Conservation (phyloP, 2,888 invertebrate genomes). For the Ptychoptera albimana region DNA sequence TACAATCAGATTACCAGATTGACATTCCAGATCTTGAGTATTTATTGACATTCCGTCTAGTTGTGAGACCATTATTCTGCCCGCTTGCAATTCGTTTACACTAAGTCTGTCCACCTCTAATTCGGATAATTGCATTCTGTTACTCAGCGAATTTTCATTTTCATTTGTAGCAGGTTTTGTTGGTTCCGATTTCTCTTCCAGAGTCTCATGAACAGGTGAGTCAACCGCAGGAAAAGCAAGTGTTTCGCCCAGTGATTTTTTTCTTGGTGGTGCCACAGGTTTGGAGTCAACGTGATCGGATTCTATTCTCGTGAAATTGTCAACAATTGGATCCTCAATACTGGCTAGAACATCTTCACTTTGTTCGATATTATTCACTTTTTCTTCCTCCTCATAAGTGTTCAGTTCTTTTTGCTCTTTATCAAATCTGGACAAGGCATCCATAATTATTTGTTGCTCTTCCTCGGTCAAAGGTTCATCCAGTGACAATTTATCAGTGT, state of each 20-base stretch:
- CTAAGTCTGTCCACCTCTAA: slow-evolving; percentile 64
- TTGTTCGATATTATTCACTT: no score
- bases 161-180: background rate
- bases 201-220: background rate
- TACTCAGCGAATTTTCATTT: slow-evolving; percentile 2
- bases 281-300: slow-evolving; percentile 2
- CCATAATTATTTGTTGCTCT: slow-evolving; percentile 14
- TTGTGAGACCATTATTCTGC: slow-evolving; percentile 64
- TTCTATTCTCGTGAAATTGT: no score
- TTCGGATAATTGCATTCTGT: slow-evolving; percentile 48
- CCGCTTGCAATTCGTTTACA: slow-evolving; percentile 63
- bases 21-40: slow-evolving; percentile 54
- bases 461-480: slow-evolving; percentile 20
- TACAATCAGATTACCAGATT: slow-evolving; percentile 47
- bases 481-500: slow-evolving; percentile 28
- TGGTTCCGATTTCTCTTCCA: slow-evolving; percentile 10
- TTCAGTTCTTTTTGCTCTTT: no score
- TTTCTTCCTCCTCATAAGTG: no score
- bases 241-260: slow-evolving; percentile 8
- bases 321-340: no score
- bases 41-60: slow-evolving; percentile 59
- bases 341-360: no score
- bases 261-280: slow-evolving; percentile 9
- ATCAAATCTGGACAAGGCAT: no score
- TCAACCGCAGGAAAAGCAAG: background rate